Evolutionary conservation across 2,113 vertebrate species (phyloP), one percentile per base, ranked within the genome.

Genomic region (Eptesicus fuscus): DNA sequence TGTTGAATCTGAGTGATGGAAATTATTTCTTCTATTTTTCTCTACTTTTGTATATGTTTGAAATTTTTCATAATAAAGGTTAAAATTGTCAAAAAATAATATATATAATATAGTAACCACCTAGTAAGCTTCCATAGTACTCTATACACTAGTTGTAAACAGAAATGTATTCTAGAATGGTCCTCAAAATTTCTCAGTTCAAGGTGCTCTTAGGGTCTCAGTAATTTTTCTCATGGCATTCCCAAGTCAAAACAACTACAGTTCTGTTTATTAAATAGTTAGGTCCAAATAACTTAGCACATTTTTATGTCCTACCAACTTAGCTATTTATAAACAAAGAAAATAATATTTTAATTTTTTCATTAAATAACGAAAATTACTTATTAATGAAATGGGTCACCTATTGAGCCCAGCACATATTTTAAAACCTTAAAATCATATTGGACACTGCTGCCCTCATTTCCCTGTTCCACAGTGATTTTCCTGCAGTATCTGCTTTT

Each of bases 221-320:
- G 56, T 53, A 61, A 67, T 67, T 78, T 76, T 70, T 61, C 78
- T 91, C 71, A 79, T 14, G 73, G 47, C 30, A 88, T 10, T 47
- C 30, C 5, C 44, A 95, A 65, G 25, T 71, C n/a, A 69, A 83
- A 79, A 88, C 40, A 61, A 79, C 22, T 42, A 23, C 0, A 61
- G 47, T 84, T 83, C 37, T 94, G 3, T 78, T 73, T 85, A 83
- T 37, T 79, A 87, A 93, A 73, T 40, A 93, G 56, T 76, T 49
- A 94, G 59, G 12, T 20, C n/a, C 9, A 77, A 95, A 80, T 30
- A 51, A 86, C 49, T n/a, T n/a, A 73, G 71, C 63, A 88, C 0
- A 10, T 63, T 65, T 78, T 67, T 71, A 73, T 53, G 23, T 80
- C 18, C 28, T 92, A 84, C 92, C 4, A 89, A 89, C 35, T 79